Evolutionary conservation across 2,797 vertebrate species (phyloP), one percentile per base, ranked within the genome.

Genomic region (Ambastaia sidthimunki): DNA sequence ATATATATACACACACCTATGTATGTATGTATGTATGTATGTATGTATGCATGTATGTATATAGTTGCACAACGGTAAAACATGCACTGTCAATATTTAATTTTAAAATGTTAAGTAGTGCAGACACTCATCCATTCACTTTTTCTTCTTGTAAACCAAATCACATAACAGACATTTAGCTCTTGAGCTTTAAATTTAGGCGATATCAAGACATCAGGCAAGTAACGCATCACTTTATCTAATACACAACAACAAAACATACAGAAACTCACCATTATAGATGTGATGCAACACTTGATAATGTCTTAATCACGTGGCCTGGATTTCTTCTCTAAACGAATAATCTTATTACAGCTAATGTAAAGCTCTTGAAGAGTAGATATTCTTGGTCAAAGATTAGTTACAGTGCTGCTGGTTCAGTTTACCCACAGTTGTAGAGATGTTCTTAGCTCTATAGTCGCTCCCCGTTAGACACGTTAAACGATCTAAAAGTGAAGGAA

Each of bases 331-430:
- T 37, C n/a, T 11, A 23, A 4, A 37, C 16, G 12, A 57, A 6
- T 70, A 78, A 70, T 48, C 76, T 70, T 50, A 78, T 62, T 70
- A 78, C 41, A 50, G 66, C 55, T 78, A 47, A 31, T 18, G 66
- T 31, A 19, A 44, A 78, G 41, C 54, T 48, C 23, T 31, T 59
- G 16, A 47, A 60, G 3, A 37, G 7, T 4, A 34, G 55, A 23
- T 78, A 37, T 60, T 57, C 34, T 7, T 19, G 63, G 48, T 23
- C 16, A 12, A 55, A 25, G 6, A 3, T 7, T 37, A 31, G 3
- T 65, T 4, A 28, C 21, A 57, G 34, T 9, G 21, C 28, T 13
- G 41, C 7, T 18, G 2, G 28, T 25, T 41, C 5, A 11, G 59
- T 21, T 50, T 13, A 18, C 6, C 7, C 3, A 19, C n/a, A n/a